These are phyloP conservation scores for Meloidogyne hapla DNA, from an alignment of 1,140 invertebrate genomes.

Conservation along the genomic window DNA sequence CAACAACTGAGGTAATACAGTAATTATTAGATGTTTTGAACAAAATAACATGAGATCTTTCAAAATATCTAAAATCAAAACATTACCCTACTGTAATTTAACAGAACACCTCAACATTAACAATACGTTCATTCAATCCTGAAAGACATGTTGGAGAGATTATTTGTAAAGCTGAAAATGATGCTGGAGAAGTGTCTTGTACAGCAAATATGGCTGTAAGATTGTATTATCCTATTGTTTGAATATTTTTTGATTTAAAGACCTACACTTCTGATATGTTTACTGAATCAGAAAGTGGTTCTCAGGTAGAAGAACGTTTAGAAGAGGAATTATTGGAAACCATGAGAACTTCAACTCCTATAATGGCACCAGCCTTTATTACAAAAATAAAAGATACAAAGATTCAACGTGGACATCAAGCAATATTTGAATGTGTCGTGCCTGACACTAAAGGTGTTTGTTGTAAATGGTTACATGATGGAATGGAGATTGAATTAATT, in stretches of 20 bases:
- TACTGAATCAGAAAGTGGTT: slow-evolving; percentile 60
- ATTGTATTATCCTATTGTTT: not conserved
- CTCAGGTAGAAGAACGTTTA: slow-evolving; percentile 46
- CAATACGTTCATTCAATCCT: slow-evolving; percentile 62
- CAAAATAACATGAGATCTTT: no score
- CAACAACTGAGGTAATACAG: not conserved
- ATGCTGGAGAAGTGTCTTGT: slow-evolving; percentile 66
- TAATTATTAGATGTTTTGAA: no score
- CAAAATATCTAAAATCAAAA: not conserved
- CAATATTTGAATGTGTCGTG: slow-evolving; percentile 64
- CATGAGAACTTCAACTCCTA: slow-evolving; percentile 58
- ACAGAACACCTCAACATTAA: slow-evolving; percentile 55
- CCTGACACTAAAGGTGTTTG: slow-evolving; percentile 70
- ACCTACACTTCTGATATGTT: slow-evolving; percentile 64
- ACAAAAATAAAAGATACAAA: slow-evolving; percentile 63
- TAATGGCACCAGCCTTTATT: slow-evolving; percentile 64
- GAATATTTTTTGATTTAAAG: not conserved
- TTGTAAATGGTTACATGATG: slow-evolving; percentile 69
- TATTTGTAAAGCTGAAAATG: slow-evolving; percentile 67
- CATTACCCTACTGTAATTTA: slow-evolving; percentile 53
- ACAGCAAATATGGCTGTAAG: slow-evolving; percentile 60
- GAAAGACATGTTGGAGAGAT: slow-evolving; percentile 68
- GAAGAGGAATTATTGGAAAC: slow-evolving; percentile 39
- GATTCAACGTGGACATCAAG: slow-evolving; percentile 58
- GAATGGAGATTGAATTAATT: slow-evolving; percentile 71